These are phyloP conservation scores for Ploceus nigricollis DNA, from an alignment of 2,113 vertebrate species.

Conservation along the genomic window DNA sequence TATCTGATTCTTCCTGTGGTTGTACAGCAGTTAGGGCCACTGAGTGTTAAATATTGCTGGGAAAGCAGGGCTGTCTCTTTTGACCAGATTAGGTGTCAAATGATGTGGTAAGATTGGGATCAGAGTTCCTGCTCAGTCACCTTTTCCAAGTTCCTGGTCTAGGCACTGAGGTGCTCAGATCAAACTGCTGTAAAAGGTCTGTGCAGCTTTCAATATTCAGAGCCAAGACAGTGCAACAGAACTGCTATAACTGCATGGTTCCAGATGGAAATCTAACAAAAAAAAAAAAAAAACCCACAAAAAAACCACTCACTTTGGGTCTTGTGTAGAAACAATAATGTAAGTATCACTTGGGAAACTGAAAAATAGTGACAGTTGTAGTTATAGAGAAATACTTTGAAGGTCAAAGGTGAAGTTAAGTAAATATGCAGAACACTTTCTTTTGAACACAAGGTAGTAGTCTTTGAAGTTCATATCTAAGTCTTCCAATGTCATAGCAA, in stretches of 20 bases:
- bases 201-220: background rate
- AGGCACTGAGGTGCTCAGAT: rapidly evolving
- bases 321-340: background rate
- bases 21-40: background rate
- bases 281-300: too few relatives aligned
- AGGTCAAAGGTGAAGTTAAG: background rate
- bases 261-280: background rate
- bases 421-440: background rate
- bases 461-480: background rate
- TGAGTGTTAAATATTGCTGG: background rate
- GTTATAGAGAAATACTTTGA: background rate
- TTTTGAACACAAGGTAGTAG: background rate
- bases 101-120: background rate
- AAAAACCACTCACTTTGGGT: background rate
- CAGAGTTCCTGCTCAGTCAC: background rate
- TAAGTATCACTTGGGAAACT: background rate
- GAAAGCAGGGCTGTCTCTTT: background rate
- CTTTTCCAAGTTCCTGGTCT: background rate
- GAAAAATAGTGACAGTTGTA: background rate
- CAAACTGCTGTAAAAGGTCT: background rate
- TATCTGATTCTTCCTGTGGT: background rate
- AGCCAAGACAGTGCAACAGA: background rate
- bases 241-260: background rate
- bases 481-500: background rate
- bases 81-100: background rate